These are phyloP conservation scores for Eriocheir sinensis DNA, from an alignment of 1,140 invertebrate genomes.

Conservation along the genomic window DNA sequence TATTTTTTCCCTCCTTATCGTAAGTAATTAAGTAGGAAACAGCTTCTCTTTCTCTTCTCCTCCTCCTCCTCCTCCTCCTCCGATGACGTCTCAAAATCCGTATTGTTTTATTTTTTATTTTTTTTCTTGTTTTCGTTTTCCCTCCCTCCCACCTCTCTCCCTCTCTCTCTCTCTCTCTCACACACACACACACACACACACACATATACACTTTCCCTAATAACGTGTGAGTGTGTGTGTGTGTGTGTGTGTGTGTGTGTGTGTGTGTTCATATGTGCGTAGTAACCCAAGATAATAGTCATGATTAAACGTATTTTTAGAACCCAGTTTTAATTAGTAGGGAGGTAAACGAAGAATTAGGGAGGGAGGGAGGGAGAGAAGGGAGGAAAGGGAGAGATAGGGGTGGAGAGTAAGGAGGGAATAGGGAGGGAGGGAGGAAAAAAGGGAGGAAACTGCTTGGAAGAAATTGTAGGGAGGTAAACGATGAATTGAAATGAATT, in stretches of 20 bases:
- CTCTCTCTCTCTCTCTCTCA: constrained; percentile 16
- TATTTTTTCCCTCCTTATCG: no score
- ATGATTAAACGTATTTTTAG: not conserved
- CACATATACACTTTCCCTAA: not conserved
- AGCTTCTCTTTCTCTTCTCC: no score
- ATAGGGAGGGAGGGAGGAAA: not conserved
- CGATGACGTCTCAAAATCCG: no score
- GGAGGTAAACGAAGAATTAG: no score
- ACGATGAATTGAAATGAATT: no score
- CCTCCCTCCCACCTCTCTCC: not conserved
- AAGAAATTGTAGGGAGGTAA: not conserved
- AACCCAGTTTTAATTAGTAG: no score
- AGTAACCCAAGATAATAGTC: not conserved
- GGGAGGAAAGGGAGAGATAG: not conserved
- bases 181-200: constrained; percentile 20
- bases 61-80: no score
- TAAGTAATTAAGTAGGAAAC: no score
- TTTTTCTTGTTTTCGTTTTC: no score
- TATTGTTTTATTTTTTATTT: no score
- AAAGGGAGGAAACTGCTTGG: not conserved
- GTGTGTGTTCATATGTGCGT: constrained; percentile 32
- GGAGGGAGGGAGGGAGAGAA: not conserved
- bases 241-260: constrained; percentile 43
- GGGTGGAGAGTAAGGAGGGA: not conserved
- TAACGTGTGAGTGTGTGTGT: not conserved